A percentile compares a stretch with the other conserved stretches of the same genome.
Evolutionary conservation across 2,888 invertebrate genomes (phyloP).

Genomic region (Drosophila tripunctata): DNA sequence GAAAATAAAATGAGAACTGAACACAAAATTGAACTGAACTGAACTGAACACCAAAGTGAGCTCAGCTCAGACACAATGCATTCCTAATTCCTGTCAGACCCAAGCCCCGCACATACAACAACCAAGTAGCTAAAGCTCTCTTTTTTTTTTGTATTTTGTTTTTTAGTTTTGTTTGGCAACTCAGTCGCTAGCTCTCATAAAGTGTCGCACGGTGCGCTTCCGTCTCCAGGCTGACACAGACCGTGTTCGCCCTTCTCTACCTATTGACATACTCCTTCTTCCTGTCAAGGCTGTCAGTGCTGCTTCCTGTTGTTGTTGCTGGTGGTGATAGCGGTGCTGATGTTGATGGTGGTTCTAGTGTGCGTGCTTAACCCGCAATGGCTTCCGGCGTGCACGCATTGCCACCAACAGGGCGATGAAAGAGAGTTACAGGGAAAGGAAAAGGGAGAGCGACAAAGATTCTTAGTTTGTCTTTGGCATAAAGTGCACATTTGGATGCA

Average conservation of each 20-base stretch:
- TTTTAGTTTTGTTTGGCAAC: conserved; percentile 27
- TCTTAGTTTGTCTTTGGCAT: conserved; percentile 21
- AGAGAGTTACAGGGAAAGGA: background rate
- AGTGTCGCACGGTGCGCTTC: conserved; percentile 66
- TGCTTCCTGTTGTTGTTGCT: conserved; percentile 29
- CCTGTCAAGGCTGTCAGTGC: conserved; percentile 32
- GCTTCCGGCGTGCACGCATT: conserved; percentile 71
- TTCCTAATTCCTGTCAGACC: conserved; percentile 64
- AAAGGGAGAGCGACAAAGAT: background rate
- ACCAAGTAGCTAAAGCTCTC: conserved; percentile 27
- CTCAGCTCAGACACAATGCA: conserved; percentile 60
- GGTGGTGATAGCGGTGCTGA: background rate
- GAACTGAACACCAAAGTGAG: conserved; percentile 30
- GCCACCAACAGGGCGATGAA: conserved; percentile 9
- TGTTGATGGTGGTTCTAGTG: background rate
- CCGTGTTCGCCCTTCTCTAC: conserved; percentile 1
- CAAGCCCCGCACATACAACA: conserved; percentile 4
- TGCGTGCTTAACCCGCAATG: conserved; percentile 69
- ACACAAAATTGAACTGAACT: conserved; percentile 33
- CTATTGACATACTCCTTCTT: background rate
- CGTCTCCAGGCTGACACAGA: conserved; percentile 34
- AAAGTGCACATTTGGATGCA: conserved; percentile 58
- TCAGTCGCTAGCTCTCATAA: conserved; percentile 60
- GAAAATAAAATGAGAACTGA: no score
- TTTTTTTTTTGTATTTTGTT: conserved; percentile 9